Conservation (phyloP, 2,888 invertebrate genomes). For the Spodoptera exigua region DNA sequence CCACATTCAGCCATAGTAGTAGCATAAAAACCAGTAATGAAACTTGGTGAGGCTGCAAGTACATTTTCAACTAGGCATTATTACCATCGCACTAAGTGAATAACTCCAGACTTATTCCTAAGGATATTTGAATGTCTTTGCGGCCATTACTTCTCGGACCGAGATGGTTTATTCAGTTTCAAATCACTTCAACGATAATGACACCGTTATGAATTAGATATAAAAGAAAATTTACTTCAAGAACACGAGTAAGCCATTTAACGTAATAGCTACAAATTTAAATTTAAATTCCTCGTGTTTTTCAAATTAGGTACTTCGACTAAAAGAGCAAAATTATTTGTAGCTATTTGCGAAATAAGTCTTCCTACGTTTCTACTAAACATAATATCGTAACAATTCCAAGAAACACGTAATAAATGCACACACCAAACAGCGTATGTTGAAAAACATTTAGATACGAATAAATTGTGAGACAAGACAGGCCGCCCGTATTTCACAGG, state of each 20-base stretch:
- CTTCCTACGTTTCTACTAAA: neutral
- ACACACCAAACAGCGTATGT: conserved; percentile 31
- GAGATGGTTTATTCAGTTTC: conserved; percentile 52
- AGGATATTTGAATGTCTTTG: conserved; percentile 49
- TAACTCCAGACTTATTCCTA: conserved; percentile 45
- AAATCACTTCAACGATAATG: conserved; percentile 40
- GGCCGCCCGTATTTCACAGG: conserved; percentile 52
- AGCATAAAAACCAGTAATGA: conserved; percentile 58
- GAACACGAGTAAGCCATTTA: too few relatives aligned
- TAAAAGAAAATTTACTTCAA: neutral
- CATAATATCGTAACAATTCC: conserved; percentile 1
- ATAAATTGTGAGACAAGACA: conserved; percentile 54
- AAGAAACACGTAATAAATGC: conserved; percentile 30
- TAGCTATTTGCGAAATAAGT: too few relatives aligned
- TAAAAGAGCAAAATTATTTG: too few relatives aligned
- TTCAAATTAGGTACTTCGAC: neutral
- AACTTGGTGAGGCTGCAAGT: conserved; percentile 60
- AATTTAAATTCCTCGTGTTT: neutral
- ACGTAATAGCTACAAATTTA: too few relatives aligned
- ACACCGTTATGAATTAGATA: conserved; percentile 39
- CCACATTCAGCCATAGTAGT: conserved; percentile 50
- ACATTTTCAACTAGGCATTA: conserved; percentile 54
- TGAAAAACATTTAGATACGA: conserved; percentile 53
- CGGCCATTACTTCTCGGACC: conserved; percentile 32
- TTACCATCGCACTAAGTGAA: conserved; percentile 47